Evolutionary conservation across 2,797 vertebrate genomes (phyloP), one percentile per base, ranked within the genome.

Genomic region (Pangasius mekongensis): DNA sequence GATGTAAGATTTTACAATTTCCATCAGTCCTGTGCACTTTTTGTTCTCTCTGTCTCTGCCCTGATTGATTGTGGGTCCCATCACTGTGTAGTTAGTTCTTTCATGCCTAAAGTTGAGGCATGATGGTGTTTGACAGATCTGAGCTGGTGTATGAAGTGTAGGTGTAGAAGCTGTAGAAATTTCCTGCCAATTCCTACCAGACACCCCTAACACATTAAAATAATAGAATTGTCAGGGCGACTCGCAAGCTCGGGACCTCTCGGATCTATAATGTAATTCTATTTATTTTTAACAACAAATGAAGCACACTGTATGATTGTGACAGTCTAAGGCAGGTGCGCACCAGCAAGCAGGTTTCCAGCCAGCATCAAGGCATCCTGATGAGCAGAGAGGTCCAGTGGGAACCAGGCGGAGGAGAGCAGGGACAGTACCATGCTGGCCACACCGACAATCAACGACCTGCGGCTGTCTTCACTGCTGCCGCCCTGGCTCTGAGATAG

Each of bases 331-430:
- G n/a, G n/a, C n/a, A 84, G 22, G 49, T 47, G 78, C 78, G 2
- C 92, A 99, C 99, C 98, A 91, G 99, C 96, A 18, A 99, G 95
- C 92, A 99, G 94, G 93, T 99, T 99, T 89, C 98, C 98, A 66
- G 96, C 96, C 78, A 99, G 94, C 91, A 99, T 90, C 86, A 99
- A 95, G 83, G 98, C 98, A 80, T 99, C 97, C 90, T 99, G 99
- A 92, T 99, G 99, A 47, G 98, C 97, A 18, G 98, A 97, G 47
- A 99, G 97, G 91, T 99, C 98, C 88, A 99, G 92, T 0, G 98
- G 99, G 91, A 99, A 99, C 97, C 98, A 99, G 0, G 97, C 97
- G 0, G 99, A 99, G 0, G 98, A 98, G 33, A 99, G 96, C n/a
- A 99, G 95, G 4, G 98, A 98, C 9, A 99, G 96, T 60, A 99